These are phyloP conservation scores for Thymelicus sylvestris DNA, from an alignment of 2,888 invertebrate genomes.

Conservation along the genomic window DNA sequence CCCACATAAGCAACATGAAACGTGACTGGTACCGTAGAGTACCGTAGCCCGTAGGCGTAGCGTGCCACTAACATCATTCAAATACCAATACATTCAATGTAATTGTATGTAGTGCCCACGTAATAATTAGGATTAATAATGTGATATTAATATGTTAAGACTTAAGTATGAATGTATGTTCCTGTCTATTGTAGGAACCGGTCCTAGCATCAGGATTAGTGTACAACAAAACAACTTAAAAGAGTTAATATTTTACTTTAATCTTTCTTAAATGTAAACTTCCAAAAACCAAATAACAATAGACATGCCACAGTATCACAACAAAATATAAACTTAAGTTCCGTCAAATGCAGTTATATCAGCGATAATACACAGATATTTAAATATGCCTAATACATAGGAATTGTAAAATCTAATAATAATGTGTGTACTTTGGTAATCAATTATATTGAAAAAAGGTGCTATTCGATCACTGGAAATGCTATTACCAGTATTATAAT, in stretches of 20 bases:
- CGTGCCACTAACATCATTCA: too few relatives aligned
- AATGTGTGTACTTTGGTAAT: slow-evolving; percentile 13
- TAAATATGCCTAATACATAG: neutral
- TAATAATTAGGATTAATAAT: too few relatives aligned
- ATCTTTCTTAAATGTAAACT: slow-evolving; percentile 20
- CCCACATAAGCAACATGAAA: too few relatives aligned
- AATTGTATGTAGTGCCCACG: too few relatives aligned
- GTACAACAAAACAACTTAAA: neutral
- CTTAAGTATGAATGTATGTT: too few relatives aligned
- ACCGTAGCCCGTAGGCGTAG: too few relatives aligned
- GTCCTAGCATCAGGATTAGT: too few relatives aligned
- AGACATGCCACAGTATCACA: slow-evolving; percentile 32
- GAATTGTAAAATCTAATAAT: slow-evolving; percentile 1
- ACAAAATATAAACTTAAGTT: slow-evolving; percentile 29
- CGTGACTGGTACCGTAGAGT: too few relatives aligned
- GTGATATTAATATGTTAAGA: too few relatives aligned
- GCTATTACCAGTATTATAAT: neutral
- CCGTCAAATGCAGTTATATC: slow-evolving; percentile 13
- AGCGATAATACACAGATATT: neutral
- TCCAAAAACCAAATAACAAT: slow-evolving; percentile 28
- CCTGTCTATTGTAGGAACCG: too few relatives aligned
- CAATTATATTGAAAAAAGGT: slow-evolving; percentile 9
- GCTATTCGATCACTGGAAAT: neutral
- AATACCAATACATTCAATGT: too few relatives aligned
- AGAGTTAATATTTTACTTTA: slow-evolving; percentile 20